Base-by-base conservation (phyloP, 2,888 invertebrate species). In the Cheilosia variabilis region DNA sequence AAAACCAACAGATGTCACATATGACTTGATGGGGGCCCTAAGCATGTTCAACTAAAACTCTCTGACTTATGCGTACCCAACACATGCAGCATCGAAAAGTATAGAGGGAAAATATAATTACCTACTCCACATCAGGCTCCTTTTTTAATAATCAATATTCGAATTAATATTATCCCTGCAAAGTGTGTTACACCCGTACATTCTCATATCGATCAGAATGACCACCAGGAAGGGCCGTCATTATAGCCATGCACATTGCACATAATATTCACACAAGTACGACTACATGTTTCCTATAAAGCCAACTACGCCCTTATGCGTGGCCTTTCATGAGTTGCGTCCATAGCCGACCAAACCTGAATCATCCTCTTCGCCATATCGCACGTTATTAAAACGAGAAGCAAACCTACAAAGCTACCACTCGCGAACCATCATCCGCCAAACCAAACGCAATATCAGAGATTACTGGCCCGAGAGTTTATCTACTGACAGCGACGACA, bases 381-480 rank as follows among this genome's bases (percentile, higher is more conserved):
- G 45, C n/a, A 45, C 45, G 45, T 45, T 45, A 15, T 47, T 47
- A 47, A 47, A 47, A 72, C 27, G 65, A 60, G 57, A 53, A 31
- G 55, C 63, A 63, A 73, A 63, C 62, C 15, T 53, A 22, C 41
- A 63, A 31, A 34, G 47, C 45, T 17, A 58, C 65, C 10, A n/a
- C 31, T 52, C 4, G 31, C n/a, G 13, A 43, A 9, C 52, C 41
- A 31, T 45, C 43, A 15, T 31, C 24, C 55, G 1, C 31, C 58
- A 62, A 66, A 58, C 66, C 52, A 60, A 79, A 80, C 60, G 45
- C 73, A 80, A 80, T 80, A 60, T 80, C 73, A 17, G 52, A 34
- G 58, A 73, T 72, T 73, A 66, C 66, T 73, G 58, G 65, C 58
- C 37, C 17, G n/a, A 41, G 65, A 37, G 55, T 80, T 80, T 75